phyloP scores from a whole-genome alignment of 2,797 vertebrate species.

The Anniella stebbinsi region DNA sequence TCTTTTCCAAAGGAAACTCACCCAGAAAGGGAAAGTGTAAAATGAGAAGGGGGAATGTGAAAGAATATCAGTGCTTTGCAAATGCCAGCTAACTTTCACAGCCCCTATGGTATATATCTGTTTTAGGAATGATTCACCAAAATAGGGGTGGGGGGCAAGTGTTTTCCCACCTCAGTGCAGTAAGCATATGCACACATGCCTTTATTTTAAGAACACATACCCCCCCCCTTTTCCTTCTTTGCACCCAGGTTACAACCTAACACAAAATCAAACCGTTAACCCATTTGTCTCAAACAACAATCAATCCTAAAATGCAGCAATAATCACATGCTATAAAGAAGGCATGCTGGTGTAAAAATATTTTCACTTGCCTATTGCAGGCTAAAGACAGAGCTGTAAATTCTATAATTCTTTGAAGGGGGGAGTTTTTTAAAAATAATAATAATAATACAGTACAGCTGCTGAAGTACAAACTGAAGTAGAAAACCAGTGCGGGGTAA shows the following conservation, averaged over 20 bases:
- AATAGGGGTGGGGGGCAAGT: background rate
- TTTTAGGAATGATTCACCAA: background rate
- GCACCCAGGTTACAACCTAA: background rate
- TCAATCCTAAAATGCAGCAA: background rate
- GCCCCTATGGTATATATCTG: background rate
- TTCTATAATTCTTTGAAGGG: background rate
- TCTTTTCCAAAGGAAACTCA: background rate
- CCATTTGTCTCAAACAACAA: background rate
- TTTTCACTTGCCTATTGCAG: background rate
- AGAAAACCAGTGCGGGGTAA: background rate
- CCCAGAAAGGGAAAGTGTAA: background rate
- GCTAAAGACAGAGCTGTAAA: background rate
- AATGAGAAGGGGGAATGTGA: background rate
- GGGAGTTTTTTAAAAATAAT: background rate
- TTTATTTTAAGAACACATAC: background rate
- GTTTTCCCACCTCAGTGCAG: background rate
- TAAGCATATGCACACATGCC: background rate
- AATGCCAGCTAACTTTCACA: constrained; percentile 11
- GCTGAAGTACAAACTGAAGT: background rate
- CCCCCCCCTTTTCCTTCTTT: no score
- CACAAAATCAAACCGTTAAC: background rate
- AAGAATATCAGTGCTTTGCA: background rate
- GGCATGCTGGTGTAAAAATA: background rate
- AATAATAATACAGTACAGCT: background rate
- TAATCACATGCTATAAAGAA: background rate